phyloP scores from a whole-genome alignment of 2,113 vertebrate species.

The Trachemys scripta region DNA sequence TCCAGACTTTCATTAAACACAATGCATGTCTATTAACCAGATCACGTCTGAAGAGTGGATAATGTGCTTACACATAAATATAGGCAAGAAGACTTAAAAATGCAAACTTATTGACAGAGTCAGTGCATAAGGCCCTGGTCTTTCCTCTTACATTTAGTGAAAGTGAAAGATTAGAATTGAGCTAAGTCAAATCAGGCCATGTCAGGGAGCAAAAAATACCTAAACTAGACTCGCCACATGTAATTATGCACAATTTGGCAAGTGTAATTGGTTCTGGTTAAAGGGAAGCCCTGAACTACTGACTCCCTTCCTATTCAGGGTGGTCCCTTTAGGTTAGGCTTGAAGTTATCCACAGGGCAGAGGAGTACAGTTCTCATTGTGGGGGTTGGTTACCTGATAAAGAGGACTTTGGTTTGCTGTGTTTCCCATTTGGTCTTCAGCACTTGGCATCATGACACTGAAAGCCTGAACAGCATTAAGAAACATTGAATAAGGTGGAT shows the following conservation, averaged over 20 bases:
- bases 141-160: neutral
- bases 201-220: neutral
- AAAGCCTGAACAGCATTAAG: fast-evolving
- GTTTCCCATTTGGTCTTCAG: neutral
- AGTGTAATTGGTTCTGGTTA: neutral
- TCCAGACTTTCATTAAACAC: fast-evolving
- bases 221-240: neutral
- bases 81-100: fast-evolving
- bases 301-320: neutral
- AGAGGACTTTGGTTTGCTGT: neutral
- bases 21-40: neutral
- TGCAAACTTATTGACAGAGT: fast-evolving
- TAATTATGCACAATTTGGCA: neutral
- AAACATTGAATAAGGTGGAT: neutral
- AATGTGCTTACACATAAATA: neutral
- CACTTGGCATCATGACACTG: neutral
- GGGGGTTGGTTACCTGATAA: neutral
- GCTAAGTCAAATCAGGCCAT: fast-evolving
- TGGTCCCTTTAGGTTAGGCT: neutral
- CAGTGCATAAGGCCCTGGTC: neutral
- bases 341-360: neutral
- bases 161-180: neutral
- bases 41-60: neutral
- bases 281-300: neutral
- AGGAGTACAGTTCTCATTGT: neutral